phyloP scores from a whole-genome alignment of 2,113 vertebrate species.

The Anas platyrhynchos region DNA sequence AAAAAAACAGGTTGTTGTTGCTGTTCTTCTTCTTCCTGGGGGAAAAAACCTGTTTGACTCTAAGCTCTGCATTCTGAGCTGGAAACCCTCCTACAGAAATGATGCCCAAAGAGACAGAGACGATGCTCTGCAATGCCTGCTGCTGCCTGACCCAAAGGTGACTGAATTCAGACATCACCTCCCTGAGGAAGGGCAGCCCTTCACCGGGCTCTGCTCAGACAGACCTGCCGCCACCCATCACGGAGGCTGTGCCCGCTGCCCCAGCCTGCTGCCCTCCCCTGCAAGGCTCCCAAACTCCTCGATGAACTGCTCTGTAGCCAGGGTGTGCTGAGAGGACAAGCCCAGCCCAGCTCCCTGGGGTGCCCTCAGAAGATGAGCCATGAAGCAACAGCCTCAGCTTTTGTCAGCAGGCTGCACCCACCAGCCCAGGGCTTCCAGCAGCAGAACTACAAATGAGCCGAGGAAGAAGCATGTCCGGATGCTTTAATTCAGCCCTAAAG shows the following conservation, averaged over 20 bases:
- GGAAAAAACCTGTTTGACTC: not conserved
- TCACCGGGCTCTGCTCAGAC: not conserved
- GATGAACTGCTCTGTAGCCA: not conserved
- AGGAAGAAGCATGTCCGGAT: not conserved
- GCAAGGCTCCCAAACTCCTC: not conserved
- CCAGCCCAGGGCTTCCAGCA: not conserved
- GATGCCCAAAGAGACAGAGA: not conserved
- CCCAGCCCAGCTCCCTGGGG: not conserved
- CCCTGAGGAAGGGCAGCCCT: not conserved
- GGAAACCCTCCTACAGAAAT: not conserved
- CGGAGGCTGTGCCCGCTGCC: not conserved
- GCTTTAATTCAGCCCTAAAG: not conserved
- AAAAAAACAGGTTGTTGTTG: not conserved
- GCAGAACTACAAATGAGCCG: not conserved
- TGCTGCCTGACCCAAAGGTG: not conserved
- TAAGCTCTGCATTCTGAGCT: not conserved
- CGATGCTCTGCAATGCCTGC: not conserved
- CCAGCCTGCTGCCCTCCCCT: fast-evolving
- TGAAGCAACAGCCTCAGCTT: not conserved
- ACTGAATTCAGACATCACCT: not conserved
- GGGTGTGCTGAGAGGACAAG: not conserved
- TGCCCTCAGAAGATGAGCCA: fast-evolving
- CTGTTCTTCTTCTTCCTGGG: not conserved
- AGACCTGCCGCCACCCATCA: not conserved
- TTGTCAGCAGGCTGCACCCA: not conserved